phyloP scores from a whole-genome alignment of 2,888 invertebrate genomes.

The Lepidocyrtoides sp. region DNA sequence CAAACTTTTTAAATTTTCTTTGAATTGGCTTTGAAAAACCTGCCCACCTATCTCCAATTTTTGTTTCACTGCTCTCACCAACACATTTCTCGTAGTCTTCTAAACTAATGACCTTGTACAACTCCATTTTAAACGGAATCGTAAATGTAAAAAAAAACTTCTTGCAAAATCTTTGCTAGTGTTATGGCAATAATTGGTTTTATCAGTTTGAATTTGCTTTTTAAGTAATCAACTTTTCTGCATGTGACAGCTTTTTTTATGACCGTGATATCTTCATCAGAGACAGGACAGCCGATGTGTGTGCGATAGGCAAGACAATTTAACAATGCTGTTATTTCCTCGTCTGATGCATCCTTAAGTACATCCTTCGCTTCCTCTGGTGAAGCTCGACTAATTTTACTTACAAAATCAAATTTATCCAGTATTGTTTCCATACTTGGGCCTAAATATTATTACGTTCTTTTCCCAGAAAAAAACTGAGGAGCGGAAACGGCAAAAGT shows the following conservation, averaged over 20 bases:
- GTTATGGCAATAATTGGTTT: neutral
- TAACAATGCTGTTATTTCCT: neutral
- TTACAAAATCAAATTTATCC: neutral
- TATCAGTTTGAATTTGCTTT: neutral
- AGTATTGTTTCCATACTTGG: neutral
- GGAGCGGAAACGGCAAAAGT: neutral
- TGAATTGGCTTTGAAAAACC: neutral
- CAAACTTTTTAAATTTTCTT: neutral
- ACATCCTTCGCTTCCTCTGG: neutral
- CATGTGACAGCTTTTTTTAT: neutral
- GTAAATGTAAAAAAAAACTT: neutral
- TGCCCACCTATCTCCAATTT: neutral
- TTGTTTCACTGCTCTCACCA: neutral
- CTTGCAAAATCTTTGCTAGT: neutral
- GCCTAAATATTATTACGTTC: neutral
- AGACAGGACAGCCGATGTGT: neutral
- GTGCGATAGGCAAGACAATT: neutral
- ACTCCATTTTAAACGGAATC: neutral
- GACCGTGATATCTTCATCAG: neutral
- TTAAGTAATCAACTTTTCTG: neutral
- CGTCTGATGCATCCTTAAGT: neutral
- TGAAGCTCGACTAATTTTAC: neutral
- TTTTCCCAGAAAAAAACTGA: neutral
- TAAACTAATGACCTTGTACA: neutral
- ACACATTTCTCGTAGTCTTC: neutral